Evolutionary conservation across 2,113 vertebrate species (phyloP).

Genomic region (Aegithalos caudatus): DNA sequence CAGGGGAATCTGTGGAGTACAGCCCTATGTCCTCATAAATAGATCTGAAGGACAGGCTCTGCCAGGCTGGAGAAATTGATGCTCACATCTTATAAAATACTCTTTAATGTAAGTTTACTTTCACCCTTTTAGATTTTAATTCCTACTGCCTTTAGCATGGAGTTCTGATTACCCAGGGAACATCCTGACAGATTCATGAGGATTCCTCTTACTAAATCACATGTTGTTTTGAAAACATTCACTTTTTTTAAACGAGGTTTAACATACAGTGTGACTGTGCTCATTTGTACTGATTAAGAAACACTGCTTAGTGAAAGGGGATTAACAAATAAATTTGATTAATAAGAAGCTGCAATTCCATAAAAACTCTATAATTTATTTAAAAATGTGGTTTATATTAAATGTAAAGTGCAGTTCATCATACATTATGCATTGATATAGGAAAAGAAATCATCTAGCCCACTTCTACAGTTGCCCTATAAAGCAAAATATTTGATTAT

Average conservation of each 20-base stretch:
- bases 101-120: neutral
- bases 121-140: neutral
- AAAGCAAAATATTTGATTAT: slow-evolving; percentile 9
- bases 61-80: neutral
- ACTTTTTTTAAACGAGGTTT: neutral
- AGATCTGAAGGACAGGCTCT: accelerated
- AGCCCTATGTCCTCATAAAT: accelerated
- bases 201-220: neutral
- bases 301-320: neutral
- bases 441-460: neutral
- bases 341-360: neutral
- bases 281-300: neutral
- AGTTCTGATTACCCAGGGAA: neutral
- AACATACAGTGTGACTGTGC: accelerated
- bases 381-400: neutral
- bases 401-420: neutral
- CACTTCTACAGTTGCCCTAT: neutral
- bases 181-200: neutral
- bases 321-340: neutral
- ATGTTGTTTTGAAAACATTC: neutral
- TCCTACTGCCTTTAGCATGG: neutral
- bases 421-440: neutral
- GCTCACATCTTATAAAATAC: neutral
- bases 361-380: neutral
- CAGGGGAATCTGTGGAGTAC: too few species aligned